These are phyloP conservation scores for Gastrophysa polygoni DNA, from an alignment of 2,888 invertebrate genomes.

Conservation along the genomic window DNA sequence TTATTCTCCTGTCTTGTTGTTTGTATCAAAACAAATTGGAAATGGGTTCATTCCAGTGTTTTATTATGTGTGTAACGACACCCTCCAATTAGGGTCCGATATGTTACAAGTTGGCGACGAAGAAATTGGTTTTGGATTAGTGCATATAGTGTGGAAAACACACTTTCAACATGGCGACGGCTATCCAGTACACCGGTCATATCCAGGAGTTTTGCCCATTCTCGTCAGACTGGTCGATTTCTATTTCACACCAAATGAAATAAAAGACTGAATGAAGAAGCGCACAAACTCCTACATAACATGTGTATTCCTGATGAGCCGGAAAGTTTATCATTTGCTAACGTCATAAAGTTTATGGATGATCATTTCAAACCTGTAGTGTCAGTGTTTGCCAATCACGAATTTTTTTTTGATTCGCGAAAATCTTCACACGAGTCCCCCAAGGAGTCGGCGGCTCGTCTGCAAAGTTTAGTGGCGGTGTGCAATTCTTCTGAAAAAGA, in stretches of 20 bases:
- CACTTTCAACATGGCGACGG: not conserved
- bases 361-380: constrained; percentile 23
- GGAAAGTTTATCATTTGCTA: constrained; percentile 19
- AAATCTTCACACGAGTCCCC: constrained; percentile 22
- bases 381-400: constrained; percentile 24
- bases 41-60: too few relatives aligned
- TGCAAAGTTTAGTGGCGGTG: constrained; percentile 21
- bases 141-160: not conserved
- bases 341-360: constrained; percentile 22
- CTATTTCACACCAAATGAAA: constrained; percentile 25
- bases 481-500: constrained; percentile 24
- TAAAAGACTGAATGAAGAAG: constrained; percentile 26
- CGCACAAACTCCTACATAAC: constrained; percentile 28
- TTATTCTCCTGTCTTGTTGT: too few relatives aligned
- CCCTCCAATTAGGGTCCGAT: not conserved
- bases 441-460: constrained; percentile 26
- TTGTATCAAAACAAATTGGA: too few relatives aligned
- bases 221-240: constrained; percentile 5
- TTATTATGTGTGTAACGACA: too few relatives aligned
- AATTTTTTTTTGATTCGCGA: constrained; percentile 24
- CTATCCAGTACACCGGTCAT: constrained; percentile 4
- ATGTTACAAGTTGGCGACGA: not conserved
- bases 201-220: constrained; percentile 6
- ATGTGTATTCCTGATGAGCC: constrained; percentile 28
- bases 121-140: not conserved